These are phyloP conservation scores for Ochropleura leucogaster DNA, from an alignment of 2,888 invertebrate genomes.

Conservation along the genomic window DNA sequence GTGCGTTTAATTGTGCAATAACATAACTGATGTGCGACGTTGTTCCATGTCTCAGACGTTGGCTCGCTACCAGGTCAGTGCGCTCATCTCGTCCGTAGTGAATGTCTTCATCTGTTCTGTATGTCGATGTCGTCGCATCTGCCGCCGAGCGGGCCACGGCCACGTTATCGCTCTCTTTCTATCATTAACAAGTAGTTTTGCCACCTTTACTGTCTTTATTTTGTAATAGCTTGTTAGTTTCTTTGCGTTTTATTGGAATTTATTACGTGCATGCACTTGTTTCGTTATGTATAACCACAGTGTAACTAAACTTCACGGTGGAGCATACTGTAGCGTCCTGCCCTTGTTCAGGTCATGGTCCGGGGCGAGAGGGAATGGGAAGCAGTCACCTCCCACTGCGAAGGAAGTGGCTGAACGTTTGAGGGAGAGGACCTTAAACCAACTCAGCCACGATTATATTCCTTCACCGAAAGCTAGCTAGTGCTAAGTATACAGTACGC, in stretches of 20 bases:
- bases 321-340: no score
- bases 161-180: neutral
- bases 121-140: slow-evolving; percentile 11
- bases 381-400: no score
- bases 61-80: slow-evolving; percentile 87
- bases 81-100: neutral
- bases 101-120: slow-evolving; percentile 1
- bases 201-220: slow-evolving; percentile 1
- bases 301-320: slow-evolving; percentile 7
- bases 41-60: slow-evolving; percentile 86
- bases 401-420: no score
- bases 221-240: slow-evolving; percentile 32
- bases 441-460: no score
- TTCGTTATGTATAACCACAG: neutral
- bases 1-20: neutral
- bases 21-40: slow-evolving; percentile 48
- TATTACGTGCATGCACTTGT: slow-evolving; percentile 30
- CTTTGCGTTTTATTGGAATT: slow-evolving; percentile 1
- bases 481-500: no score
- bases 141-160: neutral
- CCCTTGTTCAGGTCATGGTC: no score
- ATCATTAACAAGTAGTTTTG: slow-evolving; percentile 21
- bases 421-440: no score
- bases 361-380: no score
- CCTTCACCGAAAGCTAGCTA: no score